Conservation (phyloP, 2,113 vertebrate genomes). For the Struthio camelus region DNA sequence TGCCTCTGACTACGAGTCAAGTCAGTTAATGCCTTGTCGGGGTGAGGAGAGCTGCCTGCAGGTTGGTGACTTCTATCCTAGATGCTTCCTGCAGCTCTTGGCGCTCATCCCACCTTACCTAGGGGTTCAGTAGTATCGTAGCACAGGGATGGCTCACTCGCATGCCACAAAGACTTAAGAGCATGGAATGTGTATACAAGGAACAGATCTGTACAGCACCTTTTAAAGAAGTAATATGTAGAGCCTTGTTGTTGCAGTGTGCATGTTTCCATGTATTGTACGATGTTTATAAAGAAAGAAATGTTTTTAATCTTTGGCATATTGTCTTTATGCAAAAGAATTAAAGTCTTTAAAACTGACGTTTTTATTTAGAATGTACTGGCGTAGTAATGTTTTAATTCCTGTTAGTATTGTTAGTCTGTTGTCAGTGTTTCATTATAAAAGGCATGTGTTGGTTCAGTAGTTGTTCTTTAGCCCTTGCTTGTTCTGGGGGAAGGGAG, state of each 20-base stretch:
- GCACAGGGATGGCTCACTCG: not conserved
- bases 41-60: not conserved
- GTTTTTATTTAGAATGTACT: not conserved
- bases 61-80: not conserved
- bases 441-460: not conserved
- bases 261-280: constrained; percentile 6
- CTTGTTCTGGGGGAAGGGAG: not conserved
- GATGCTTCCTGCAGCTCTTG: not conserved
- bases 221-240: not conserved
- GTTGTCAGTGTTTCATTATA: not conserved
- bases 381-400: not conserved
- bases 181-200: fast-evolving
- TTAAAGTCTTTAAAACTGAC: not conserved
- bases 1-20: not conserved
- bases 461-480: not conserved
- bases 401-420: not conserved
- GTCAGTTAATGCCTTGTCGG: too few species aligned
- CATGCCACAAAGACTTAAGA: not conserved
- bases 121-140: not conserved
- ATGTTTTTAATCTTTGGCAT: not conserved
- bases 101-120: not conserved
- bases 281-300: constrained; percentile 23
- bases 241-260: not conserved
- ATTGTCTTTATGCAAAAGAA: constrained; percentile 32
- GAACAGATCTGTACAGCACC: constrained; percentile 1